Evolutionary conservation across 23 tunicate genomes (phyloP).

Genomic region (Botrylloides violaceus): DNA sequence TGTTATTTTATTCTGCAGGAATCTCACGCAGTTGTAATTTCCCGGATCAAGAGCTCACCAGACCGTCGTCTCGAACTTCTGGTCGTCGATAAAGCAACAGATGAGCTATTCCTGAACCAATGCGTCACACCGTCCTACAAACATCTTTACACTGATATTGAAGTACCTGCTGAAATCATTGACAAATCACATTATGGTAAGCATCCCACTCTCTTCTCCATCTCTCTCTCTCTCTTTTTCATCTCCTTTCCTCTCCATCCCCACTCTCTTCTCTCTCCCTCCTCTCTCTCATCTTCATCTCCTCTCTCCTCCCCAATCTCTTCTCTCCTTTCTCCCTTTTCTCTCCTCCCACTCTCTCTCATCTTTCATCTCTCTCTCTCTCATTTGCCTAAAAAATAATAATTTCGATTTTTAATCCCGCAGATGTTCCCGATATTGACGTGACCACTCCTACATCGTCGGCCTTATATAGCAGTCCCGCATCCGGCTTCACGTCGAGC

Average conservation of each 20-base stretch:
- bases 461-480: too few relatives aligned
- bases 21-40: slow-evolving; percentile 50
- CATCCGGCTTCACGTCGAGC: too few relatives aligned
- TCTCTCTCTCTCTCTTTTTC: background rate
- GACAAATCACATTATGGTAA: slow-evolving; percentile 12
- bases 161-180: slow-evolving; percentile 21
- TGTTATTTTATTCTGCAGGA: slow-evolving; percentile 32
- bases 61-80: slow-evolving; percentile 31
- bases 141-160: slow-evolving; percentile 47
- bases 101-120: slow-evolving; percentile 51
- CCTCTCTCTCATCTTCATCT: background rate
- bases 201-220: background rate
- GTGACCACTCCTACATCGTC: slow-evolving; percentile 17
- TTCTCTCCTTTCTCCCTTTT: background rate
- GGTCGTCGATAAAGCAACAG: slow-evolving; percentile 68
- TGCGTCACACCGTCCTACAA: slow-evolving; percentile 52
- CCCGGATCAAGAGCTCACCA: slow-evolving; percentile 43
- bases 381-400: too few relatives aligned
- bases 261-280: background rate
- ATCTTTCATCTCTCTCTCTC: too few relatives aligned
- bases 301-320: background rate
- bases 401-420: too few relatives aligned
- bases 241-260: background rate
- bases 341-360: too few relatives aligned
- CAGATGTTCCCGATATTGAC: slow-evolving; percentile 12